These are phyloP conservation scores for Pterocles gutturalis DNA, from an alignment of 2,113 vertebrate genomes.

Conservation along the genomic window DNA sequence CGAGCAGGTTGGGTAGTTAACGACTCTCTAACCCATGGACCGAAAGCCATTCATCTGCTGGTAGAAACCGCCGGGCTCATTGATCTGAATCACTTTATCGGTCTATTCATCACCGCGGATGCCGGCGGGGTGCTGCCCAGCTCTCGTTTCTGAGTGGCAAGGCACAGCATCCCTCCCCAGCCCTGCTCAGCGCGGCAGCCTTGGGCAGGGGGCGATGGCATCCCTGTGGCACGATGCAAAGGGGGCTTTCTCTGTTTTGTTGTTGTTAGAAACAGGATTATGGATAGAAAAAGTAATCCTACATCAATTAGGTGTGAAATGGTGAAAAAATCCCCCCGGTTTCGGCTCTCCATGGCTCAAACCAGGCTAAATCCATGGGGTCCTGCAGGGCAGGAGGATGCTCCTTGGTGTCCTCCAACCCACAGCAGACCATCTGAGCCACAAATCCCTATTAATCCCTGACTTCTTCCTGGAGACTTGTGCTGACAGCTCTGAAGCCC, in stretches of 20 bases:
- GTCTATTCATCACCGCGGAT: background rate
- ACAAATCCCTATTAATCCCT: background rate
- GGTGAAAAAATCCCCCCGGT: background rate
- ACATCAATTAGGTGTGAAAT: background rate
- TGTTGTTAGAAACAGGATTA: background rate
- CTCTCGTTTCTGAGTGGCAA: background rate
- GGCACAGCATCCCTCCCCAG: background rate
- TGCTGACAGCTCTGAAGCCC: background rate
- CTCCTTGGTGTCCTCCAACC: background rate
- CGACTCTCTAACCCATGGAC: background rate
- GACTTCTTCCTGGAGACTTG: background rate
- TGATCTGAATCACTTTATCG: slow-evolving; percentile 39
- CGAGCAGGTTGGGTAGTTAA: background rate
- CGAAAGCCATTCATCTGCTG: background rate
- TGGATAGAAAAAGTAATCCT: slow-evolving; percentile 33
- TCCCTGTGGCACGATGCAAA: accelerated
- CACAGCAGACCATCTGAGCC: background rate
- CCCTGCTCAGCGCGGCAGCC: background rate
- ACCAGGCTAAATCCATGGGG: background rate
- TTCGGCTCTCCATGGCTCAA: accelerated
- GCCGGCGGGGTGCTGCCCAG: background rate
- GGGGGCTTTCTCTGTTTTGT: background rate
- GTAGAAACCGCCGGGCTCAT: background rate
- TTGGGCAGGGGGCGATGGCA: background rate
- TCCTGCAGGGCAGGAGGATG: background rate